Base-by-base conservation (phyloP, 2,113 vertebrate species). In the Diphyllodes magnificus region DNA sequence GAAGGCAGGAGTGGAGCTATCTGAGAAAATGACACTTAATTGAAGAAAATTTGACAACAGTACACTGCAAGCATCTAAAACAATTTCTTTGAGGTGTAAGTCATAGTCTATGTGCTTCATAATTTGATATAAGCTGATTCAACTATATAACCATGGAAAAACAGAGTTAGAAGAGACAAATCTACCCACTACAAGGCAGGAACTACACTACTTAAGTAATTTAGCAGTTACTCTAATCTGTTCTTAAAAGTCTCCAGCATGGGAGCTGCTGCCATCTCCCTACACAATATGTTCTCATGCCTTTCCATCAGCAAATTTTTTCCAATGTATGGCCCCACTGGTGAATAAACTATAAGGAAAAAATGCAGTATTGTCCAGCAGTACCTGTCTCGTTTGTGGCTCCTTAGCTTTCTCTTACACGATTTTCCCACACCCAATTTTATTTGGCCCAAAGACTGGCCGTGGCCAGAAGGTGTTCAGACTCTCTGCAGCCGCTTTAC, bases 151-250 rank as follows among this genome's bases (percentile, higher is more conserved):
- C 15, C 21, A 53, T 21, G 53, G 75, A 40, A 95, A 94, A 94
- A 76, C 2, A 82, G 37, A 89, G 21, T 21, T 65, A 66, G 82
- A 44, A 81, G 61, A 95, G 65, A 85, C 30, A 96, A 85, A 85
- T 61, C 78, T 92, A 93, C 57, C 78, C 78, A 72, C 71, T 59
- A 50, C 50, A 81, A 83, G 60, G 59, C 53, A 94, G 68, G 75
- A 95, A 81, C 72, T 79, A 84, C 15, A 54, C n/a, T 59, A 70
- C 87, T 91, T 66, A 73, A 92, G 68, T 93, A 1, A 95, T 94
- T 88, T 83, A 93, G 86, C 71, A 88, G 86, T 93, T 86, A 73
- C 63, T 77, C 35, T 96, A 90, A 95, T 86, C 68, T 86, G 76
- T 70, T 92, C 76, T 86, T 90, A 59, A 90, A 94, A 90, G 82